Evolutionary conservation across 2,888 invertebrate genomes (phyloP).

Genomic region (Drosophila siamana): DNA sequence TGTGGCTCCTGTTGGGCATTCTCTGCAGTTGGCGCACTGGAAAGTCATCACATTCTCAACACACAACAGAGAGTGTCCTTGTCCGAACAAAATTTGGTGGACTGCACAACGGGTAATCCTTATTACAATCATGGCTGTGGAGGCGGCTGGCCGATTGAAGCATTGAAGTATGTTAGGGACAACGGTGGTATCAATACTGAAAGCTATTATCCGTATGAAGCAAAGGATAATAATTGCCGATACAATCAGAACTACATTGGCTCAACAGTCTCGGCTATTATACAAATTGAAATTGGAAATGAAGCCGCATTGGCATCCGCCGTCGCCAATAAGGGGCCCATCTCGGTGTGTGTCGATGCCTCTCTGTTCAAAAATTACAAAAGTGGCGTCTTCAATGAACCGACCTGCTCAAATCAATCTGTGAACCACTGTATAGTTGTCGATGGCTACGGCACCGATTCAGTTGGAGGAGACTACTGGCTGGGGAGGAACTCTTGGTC

Average conservation of each 20-base stretch:
- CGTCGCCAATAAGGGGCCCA: conserved; percentile 93
- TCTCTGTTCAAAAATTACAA: conserved; percentile 96
- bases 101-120: conserved; percentile 9
- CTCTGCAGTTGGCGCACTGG: conserved; percentile 9
- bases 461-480: conserved; percentile 89
- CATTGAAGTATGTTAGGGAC: conserved; percentile 7
- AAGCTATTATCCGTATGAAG: conserved; percentile 7
- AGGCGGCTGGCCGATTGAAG: conserved; percentile 6
- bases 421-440: conserved; percentile 96
- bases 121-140: conserved; percentile 6
- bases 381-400: conserved; percentile 95
- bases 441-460: conserved; percentile 91
- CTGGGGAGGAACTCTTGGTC: conserved; percentile 98
- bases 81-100: conserved; percentile 32
- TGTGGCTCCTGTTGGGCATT: conserved; percentile 36
- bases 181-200: conserved; percentile 4
- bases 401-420: conserved; percentile 89
- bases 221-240: not conserved
- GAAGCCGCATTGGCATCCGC: conserved; percentile 88
- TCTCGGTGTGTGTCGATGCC: conserved; percentile 95
- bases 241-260: conserved; percentile 84
- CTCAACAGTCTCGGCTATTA: conserved; percentile 89
- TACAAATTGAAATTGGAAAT: conserved; percentile 87
- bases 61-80: not conserved
- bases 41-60: conserved; percentile 21